Conservation (phyloP, 2,113 vertebrate genomes). For the Fulica atra region DNA sequence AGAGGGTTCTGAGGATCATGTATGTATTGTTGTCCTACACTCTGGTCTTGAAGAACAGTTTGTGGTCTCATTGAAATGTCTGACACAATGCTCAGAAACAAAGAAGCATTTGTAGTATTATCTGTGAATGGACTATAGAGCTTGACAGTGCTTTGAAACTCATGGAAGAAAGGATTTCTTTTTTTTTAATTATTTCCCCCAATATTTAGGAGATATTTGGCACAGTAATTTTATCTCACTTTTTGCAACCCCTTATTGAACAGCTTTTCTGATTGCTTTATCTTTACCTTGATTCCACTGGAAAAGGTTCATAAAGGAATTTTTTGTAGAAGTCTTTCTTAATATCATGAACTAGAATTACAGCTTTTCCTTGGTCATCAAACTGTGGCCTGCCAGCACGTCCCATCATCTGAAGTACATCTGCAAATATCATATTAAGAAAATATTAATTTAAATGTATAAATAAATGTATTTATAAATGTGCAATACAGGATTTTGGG, state of each 20-base stretch:
- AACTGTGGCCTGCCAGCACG: conserved; percentile 96
- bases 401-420: conserved; percentile 99
- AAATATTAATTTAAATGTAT: background rate
- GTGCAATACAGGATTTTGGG: background rate
- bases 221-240: background rate
- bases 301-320: conserved; percentile 97
- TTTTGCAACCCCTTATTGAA: background rate
- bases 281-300: conserved; percentile 94
- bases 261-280: background rate
- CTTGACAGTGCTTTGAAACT: background rate
- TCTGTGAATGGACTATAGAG: background rate
- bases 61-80: background rate
- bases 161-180: background rate
- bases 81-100: background rate
- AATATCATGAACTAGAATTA: conserved; percentile 97
- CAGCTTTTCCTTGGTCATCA: conserved; percentile 98
- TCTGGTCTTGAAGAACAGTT: background rate
- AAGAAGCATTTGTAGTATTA: background rate
- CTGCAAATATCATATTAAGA: conserved; percentile 68
- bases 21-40: background rate
- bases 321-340: conserved; percentile 99
- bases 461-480: background rate
- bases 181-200: background rate
- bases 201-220: background rate
- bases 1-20: background rate